Conservation (phyloP, 2,888 invertebrate species). For the Gortyna flavago region DNA sequence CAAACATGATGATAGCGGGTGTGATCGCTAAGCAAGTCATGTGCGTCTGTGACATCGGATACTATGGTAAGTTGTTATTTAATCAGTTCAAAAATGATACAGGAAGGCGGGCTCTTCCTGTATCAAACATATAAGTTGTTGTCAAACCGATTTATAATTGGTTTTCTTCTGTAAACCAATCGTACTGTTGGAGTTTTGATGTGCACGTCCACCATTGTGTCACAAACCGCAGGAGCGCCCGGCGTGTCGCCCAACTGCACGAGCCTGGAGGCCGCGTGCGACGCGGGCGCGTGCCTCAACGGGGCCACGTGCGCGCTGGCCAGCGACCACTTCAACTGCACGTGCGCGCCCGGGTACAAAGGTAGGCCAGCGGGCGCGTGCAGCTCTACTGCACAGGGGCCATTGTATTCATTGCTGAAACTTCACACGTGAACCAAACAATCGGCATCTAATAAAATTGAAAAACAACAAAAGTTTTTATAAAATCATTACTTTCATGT, state of each 20-base stretch:
- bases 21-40: conserved; percentile 82
- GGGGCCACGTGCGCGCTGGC: conserved; percentile 92
- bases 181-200: not conserved
- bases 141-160: not conserved
- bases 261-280: conserved; percentile 88
- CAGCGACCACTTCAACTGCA: conserved; percentile 91
- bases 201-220: not conserved
- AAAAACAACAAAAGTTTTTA: not conserved
- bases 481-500: not conserved
- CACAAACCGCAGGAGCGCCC: conserved; percentile 72
- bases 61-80: conserved; percentile 83
- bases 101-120: not conserved
- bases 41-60: conserved; percentile 92
- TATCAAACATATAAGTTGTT: not conserved
- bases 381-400: too few species aligned
- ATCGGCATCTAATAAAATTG: not conserved
- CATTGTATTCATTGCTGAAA: not conserved
- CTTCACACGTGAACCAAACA: not conserved
- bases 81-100: not conserved
- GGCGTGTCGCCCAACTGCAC: conserved; percentile 83
- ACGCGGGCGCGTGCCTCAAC: conserved; percentile 93
- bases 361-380: too few species aligned
- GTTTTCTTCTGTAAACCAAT: not conserved
- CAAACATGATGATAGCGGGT: conserved; percentile 75
- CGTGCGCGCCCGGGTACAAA: conserved; percentile 92